Conservation (phyloP, 2,888 invertebrate genomes). For the Drosophila tanythrix region DNA sequence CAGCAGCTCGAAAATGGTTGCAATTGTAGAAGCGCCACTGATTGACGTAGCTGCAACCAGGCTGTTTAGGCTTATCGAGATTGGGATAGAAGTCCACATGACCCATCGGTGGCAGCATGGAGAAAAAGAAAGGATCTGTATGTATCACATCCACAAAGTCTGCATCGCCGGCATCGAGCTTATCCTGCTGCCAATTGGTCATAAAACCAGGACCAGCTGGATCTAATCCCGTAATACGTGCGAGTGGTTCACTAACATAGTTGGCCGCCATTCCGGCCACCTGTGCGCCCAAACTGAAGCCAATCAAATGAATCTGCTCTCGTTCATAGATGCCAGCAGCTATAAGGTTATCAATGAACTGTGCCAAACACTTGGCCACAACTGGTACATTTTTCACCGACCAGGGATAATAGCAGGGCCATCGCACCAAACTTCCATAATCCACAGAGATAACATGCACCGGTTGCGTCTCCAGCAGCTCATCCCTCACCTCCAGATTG, state of each 20-base stretch:
- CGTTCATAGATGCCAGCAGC: slow-evolving; percentile 83
- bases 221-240: slow-evolving; percentile 87
- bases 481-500: slow-evolving; percentile 87
- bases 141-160: slow-evolving; percentile 88
- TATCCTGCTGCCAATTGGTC: slow-evolving; percentile 84
- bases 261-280: slow-evolving; percentile 86
- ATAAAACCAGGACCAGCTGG: slow-evolving; percentile 88
- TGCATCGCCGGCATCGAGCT: slow-evolving; percentile 87
- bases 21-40: slow-evolving; percentile 85
- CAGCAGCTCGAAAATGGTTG: slow-evolving; percentile 87
- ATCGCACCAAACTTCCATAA: slow-evolving; percentile 86
- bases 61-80: slow-evolving; percentile 86
- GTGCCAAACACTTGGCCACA: slow-evolving; percentile 87
- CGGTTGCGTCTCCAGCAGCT: slow-evolving; percentile 86
- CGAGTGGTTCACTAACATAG: slow-evolving; percentile 85
- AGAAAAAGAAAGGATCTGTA: slow-evolving; percentile 87
- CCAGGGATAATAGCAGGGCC: slow-evolving; percentile 87
- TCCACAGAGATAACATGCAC: slow-evolving; percentile 88
- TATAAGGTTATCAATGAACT: slow-evolving; percentile 86
- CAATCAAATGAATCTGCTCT: slow-evolving; percentile 87
- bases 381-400: slow-evolving; percentile 87
- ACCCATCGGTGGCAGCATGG: slow-evolving; percentile 86
- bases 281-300: slow-evolving; percentile 89
- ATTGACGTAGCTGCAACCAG: slow-evolving; percentile 85
- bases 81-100: slow-evolving; percentile 87